A percentile compares a stretch with the other conserved stretches of the same genome.
Conservation (phyloP, 2,113 vertebrate species). For the Catagonus wagneri region DNA sequence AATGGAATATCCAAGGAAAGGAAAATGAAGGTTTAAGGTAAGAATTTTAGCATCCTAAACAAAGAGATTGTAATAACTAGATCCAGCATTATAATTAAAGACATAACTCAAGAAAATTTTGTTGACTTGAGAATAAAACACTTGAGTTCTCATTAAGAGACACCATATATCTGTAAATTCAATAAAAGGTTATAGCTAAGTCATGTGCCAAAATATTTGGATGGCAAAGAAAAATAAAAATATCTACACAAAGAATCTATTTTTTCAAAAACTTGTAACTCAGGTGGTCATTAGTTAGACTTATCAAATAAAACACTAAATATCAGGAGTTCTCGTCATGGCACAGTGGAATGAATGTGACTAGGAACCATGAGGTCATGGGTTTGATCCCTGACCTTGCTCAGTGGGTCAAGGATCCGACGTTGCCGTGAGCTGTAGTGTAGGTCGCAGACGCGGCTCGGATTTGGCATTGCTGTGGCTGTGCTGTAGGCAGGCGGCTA, state of each 20-base stretch:
- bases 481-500: too few relatives aligned
- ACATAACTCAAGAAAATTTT: neutral
- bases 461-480: too few relatives aligned
- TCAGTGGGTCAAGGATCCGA: too few relatives aligned
- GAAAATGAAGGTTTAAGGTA: neutral
- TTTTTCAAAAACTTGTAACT: constrained; percentile 10
- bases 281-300: neutral
- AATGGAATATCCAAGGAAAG: neutral
- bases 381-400: too few relatives aligned
- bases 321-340: too few relatives aligned
- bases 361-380: too few relatives aligned
- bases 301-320: constrained; percentile 24
- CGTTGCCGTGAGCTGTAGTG: too few relatives aligned
- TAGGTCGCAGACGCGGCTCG: too few relatives aligned
- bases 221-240: neutral
- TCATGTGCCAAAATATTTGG: constrained; percentile 5
- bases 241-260: neutral
- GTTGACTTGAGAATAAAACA: constrained; percentile 9
- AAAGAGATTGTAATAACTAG: neutral
- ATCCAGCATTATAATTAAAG: neutral
- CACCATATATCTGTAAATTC: neutral
- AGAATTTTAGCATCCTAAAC: neutral
- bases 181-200: neutral
- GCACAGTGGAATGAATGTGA: too few relatives aligned
- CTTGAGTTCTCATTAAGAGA: neutral